A percentile compares a stretch with the other conserved stretches of the same genome.
Evolutionary conservation across 2,888 invertebrate genomes (phyloP).

Genomic region (Augiades crinisus): DNA sequence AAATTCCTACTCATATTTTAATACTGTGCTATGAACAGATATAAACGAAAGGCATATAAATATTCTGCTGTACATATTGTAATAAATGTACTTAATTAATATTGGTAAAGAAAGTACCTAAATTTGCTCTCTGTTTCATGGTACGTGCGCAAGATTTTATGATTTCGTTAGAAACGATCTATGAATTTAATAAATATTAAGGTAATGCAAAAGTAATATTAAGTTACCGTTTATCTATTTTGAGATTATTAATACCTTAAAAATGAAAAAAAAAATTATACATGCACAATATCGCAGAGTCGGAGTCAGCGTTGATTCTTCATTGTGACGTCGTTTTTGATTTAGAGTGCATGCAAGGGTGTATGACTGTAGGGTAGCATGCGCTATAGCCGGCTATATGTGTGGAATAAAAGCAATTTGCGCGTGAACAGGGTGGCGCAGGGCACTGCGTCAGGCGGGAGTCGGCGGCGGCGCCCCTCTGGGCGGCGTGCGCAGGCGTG

Average conservation of each 20-base stretch:
- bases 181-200: neutral
- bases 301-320: neutral
- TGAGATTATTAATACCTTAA: neutral
- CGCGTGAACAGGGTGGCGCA: conserved; percentile 69
- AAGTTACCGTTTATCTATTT: neutral
- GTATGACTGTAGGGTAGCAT: conserved; percentile 24
- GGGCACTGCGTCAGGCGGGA: conserved; percentile 43
- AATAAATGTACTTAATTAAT: too few relatives aligned
- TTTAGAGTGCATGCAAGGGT: conserved; percentile 18
- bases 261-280: neutral
- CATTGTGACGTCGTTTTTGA: conserved; percentile 9
- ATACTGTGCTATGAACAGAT: too few relatives aligned
- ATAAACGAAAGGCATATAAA: too few relatives aligned
- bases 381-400: conserved; percentile 9
- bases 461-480: conserved; percentile 46
- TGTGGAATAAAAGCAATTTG: conserved; percentile 44
- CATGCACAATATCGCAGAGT: too few relatives aligned
- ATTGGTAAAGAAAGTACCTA: too few relatives aligned
- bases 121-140: too few relatives aligned
- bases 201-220: neutral
- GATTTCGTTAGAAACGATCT: neutral
- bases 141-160: conserved; percentile 4
- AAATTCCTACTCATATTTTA: too few relatives aligned
- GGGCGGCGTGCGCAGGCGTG: conserved; percentile 35
- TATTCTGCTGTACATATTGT: too few relatives aligned